Evolutionary conservation across 2,113 vertebrate genomes (phyloP).

Genomic region (Pachycephala philippinensis): DNA sequence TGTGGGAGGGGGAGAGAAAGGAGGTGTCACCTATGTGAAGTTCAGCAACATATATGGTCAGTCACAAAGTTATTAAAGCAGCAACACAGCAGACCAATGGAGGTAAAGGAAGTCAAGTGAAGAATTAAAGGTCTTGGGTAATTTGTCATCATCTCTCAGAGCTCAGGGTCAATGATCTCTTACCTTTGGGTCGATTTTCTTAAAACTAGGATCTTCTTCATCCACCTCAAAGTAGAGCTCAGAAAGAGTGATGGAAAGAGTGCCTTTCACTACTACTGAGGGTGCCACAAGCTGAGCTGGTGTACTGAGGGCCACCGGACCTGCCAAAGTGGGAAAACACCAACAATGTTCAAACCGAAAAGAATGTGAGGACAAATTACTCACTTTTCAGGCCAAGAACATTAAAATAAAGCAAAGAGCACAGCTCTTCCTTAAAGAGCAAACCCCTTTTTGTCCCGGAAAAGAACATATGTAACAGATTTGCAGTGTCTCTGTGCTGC

Average conservation of each 20-base stretch:
- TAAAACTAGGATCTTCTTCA: constrained; percentile 93
- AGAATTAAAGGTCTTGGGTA: constrained; percentile 54
- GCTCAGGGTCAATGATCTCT: constrained; percentile 67
- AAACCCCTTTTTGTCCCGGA: not conserved
- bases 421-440: not conserved
- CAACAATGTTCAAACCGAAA: not conserved
- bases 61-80: constrained; percentile 23
- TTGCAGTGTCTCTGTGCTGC: constrained; percentile 12
- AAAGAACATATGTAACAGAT: constrained; percentile 53
- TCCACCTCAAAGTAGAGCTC: constrained; percentile 99
- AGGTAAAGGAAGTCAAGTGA: constrained; percentile 21
- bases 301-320: constrained; percentile 89
- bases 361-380: not conserved
- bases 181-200: constrained; percentile 96
- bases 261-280: constrained; percentile 86
- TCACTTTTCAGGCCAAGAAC: not conserved
- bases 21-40: constrained; percentile 48
- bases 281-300: constrained; percentile 91
- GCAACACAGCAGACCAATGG: not conserved
- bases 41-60: constrained; percentile 19
- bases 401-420: not conserved
- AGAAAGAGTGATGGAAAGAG: constrained; percentile 90
- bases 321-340: constrained; percentile 71
- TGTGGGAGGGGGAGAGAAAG: constrained; percentile 5
- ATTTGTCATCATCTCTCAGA: constrained; percentile 55